Evolutionary conservation across 2,113 vertebrate species (phyloP).

Genomic region (Callocephalon fimbriatum): DNA sequence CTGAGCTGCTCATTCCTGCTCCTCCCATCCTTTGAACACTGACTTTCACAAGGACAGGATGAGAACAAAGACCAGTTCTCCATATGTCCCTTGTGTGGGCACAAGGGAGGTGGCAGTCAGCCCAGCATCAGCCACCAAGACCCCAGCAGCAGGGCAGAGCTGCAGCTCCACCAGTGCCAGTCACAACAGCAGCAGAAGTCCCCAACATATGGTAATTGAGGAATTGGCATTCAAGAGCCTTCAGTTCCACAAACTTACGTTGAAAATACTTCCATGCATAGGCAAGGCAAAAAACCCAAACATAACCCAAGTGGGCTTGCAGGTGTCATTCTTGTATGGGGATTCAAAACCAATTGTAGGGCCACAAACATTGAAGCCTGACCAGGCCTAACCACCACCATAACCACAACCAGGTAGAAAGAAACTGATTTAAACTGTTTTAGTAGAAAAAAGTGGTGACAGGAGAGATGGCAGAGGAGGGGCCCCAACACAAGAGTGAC

Average conservation of each 20-base stretch:
- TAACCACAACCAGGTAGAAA: background rate
- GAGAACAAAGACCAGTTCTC: background rate
- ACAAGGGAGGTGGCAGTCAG: background rate
- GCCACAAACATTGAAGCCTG: background rate
- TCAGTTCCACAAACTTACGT: too few relatives aligned
- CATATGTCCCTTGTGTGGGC: background rate
- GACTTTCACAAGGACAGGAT: accelerated
- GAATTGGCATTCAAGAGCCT: background rate
- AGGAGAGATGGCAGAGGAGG: background rate
- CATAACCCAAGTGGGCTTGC: background rate
- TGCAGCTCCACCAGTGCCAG: background rate
- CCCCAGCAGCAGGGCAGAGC: background rate
- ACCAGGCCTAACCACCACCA: background rate
- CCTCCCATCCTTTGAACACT: background rate
- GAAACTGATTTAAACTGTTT: background rate
- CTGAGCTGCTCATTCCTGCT: background rate
- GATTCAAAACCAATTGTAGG: accelerated
- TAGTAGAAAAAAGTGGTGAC: background rate
- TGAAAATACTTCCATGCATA: background rate
- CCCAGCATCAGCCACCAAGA: background rate
- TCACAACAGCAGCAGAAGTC: background rate
- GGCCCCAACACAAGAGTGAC: background rate
- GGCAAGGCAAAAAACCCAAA: accelerated
- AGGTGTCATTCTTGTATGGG: background rate
- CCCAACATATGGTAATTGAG: background rate